Conservation (phyloP, 2,113 vertebrate species). For the Arothron firmamentum region DNA sequence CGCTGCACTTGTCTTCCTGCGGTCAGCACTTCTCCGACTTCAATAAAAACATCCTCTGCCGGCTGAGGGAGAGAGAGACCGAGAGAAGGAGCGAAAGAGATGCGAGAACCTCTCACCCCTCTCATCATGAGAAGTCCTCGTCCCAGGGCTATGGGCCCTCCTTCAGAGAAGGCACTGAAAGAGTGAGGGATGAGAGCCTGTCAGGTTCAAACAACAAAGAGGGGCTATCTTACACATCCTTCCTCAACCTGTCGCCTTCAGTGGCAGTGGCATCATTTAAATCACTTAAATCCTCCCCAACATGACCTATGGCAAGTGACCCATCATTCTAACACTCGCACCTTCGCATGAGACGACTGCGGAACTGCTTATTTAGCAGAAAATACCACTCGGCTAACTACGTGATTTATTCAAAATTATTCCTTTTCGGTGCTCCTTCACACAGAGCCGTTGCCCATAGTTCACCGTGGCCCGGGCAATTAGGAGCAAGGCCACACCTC, state of each 20-base stretch:
- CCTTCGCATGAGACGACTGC: slow-evolving; percentile 53
- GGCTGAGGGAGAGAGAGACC: slow-evolving; percentile 42
- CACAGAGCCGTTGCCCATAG: slow-evolving; percentile 62
- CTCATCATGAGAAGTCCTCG: slow-evolving; percentile 60
- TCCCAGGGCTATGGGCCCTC: slow-evolving; percentile 61
- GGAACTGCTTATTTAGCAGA: slow-evolving; percentile 71
- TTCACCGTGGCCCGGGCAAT: slow-evolving; percentile 70
- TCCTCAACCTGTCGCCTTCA: slow-evolving; percentile 65
- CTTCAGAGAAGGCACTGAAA: slow-evolving; percentile 55
- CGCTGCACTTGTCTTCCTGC: slow-evolving; percentile 58
- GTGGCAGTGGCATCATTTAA: slow-evolving; percentile 72
- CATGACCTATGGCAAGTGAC: slow-evolving; percentile 73
- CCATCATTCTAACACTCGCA: slow-evolving; percentile 63
- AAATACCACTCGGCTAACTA: slow-evolving; percentile 64
- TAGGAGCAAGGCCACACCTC: slow-evolving; percentile 67
- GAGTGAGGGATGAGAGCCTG: slow-evolving; percentile 61
- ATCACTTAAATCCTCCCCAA: slow-evolving; percentile 73
- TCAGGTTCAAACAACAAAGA: slow-evolving; percentile 75
- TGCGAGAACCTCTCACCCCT: slow-evolving; percentile 66
- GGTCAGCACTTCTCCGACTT: slow-evolving; percentile 73
- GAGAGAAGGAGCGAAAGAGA: slow-evolving; percentile 55
- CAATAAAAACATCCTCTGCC: slow-evolving; percentile 66
- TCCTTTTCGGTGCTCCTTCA: slow-evolving; percentile 66
- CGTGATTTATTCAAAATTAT: slow-evolving; percentile 75
- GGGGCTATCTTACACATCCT: slow-evolving; percentile 66